Base-by-base conservation (phyloP, 2,113 vertebrate species). In the Sardina pilchardus region DNA sequence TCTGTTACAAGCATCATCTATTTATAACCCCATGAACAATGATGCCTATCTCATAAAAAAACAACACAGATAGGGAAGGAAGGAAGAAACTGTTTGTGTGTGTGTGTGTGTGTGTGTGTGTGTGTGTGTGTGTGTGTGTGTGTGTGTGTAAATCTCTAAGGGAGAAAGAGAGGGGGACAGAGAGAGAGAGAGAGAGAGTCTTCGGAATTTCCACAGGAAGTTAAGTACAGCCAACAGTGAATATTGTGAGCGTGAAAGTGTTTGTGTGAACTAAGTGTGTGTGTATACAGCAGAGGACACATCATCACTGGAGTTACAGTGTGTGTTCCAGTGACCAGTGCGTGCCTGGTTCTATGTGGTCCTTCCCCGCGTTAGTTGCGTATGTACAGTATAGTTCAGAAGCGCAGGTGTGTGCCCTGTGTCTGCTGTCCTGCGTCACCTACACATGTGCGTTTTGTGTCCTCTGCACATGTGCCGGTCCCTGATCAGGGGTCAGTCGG, bases 81-180 rank as follows among this genome's bases (percentile, higher is more conserved):
- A 78, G 34, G 71, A 78, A 78, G 30, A 78, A 36, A 78, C 1
- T 67, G n/a, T 82, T 30, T 81, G 44, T 50, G 75, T 81, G 75
- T 53, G 47, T n/a, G 47, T 34, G 83, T 47, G 56, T 30, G 34
- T 42, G 53, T 85, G 85, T 59, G 39, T 75, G 50, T 53, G 78
- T 67, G 78, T 82, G 87, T 45, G 84, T 56, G 48, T 81, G 80
- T 84, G 78, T 88, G 19, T 63, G 82, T n/a, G 42, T 85, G 82
- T 21, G 75, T 45, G 86, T 34, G 63, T 44, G 50, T 30, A 63
- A 71, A 6, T 78, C 48, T 63, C 17, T 2, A 2, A 19, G 50
- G 0, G 50, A 56, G 50, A 21, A 19, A 17, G 26, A 1, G 10
- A 16, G 56, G 2, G 36, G 67, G 50, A 16, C 24, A 53, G 17